Base-by-base conservation (phyloP, 1,140 invertebrate genomes). In the Apis laboriosa region DNA sequence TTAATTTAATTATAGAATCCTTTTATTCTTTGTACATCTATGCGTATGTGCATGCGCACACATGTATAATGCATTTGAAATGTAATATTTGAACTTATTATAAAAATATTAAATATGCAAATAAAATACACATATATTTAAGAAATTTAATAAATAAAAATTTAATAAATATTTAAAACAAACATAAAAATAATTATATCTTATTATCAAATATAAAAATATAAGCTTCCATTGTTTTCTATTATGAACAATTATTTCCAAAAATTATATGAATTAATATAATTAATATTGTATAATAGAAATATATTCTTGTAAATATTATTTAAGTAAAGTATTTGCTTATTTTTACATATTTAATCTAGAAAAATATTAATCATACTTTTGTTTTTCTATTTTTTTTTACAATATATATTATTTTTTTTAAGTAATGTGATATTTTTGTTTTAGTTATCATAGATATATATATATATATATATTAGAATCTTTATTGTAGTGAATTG, bases 401-500 rank as follows among this genome's bases (percentile, higher is more conserved):
- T 77, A n/a, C 28, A 67, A 49, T 28, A 68, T 63, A 56, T 60
- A 63, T 51, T 72, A 55, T 60, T 51, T 72, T 78, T 49, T 56
- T 34, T 63, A 60, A 61, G 21, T 74, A n/a, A 43, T 76, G 53
- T 53, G 58, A 55, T 64, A 72, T 68, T 77, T 73, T 61, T 73
- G 55, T 81, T 24, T 76, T 55, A 68, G 56, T 58, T 61, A 1
- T 67, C 61, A 72, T 73, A 19, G 53, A 77, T 86, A 77, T 24
- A n/a, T 61, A 63, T 7, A 77, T 24, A n/a, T 61, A 63, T 7
- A 4, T 43, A 43, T 28, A 67, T 53, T 85, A 85, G 66, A 85
- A 53, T 64, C 5, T 70, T 85, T 17, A 86, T 24, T 70, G 74
- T n/a, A 85, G 24, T 81, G 70, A 85, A 72, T 83, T 78, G 79